These are phyloP conservation scores for Porites australiensis DNA, from an alignment of 64 coral and sea anemone species.

Conservation along the genomic window DNA sequence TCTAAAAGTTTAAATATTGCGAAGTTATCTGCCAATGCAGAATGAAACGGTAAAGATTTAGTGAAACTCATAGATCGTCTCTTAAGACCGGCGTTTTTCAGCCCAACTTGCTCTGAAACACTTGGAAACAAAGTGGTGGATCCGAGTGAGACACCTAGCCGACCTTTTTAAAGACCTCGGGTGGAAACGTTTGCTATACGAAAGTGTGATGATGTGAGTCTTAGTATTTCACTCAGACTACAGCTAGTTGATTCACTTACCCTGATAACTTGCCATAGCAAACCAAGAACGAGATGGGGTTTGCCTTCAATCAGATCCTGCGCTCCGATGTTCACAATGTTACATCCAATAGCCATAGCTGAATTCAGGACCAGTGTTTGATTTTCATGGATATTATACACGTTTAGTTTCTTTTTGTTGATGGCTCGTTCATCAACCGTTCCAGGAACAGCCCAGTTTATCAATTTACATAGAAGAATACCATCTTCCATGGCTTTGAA, in stretches of 20 bases:
- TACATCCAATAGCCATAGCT: slow-evolving; percentile 97
- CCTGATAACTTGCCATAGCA: slow-evolving; percentile 98
- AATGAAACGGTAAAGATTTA: too few relatives aligned
- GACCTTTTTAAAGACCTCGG: too few relatives aligned
- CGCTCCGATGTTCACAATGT: slow-evolving; percentile 97
- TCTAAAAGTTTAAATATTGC: slow-evolving; percentile 35
- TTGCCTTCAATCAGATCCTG: slow-evolving; percentile 92
- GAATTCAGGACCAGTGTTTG: slow-evolving; percentile 95
- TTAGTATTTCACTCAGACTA: too few relatives aligned
- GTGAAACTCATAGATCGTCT: too few relatives aligned
- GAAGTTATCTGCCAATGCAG: not conserved
- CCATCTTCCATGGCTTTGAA: slow-evolving; percentile 95
- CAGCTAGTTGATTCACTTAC: slow-evolving; percentile 31
- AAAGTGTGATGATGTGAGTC: too few relatives aligned
- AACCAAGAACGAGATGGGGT: slow-evolving; percentile 94
- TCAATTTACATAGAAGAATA: slow-evolving; percentile 85
- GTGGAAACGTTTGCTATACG: too few relatives aligned
- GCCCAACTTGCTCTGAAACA: too few relatives aligned
- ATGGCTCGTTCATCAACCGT: slow-evolving; percentile 95
- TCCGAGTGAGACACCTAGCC: too few relatives aligned
- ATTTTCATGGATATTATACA: slow-evolving; percentile 98
- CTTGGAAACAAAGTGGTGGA: too few relatives aligned
- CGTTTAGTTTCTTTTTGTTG: slow-evolving; percentile 91
- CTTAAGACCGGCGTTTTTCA: too few relatives aligned
- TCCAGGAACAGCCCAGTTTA: slow-evolving; percentile 90